Conservation (phyloP, 1,140 invertebrate genomes). For the Zaprionus gabonicus region DNA sequence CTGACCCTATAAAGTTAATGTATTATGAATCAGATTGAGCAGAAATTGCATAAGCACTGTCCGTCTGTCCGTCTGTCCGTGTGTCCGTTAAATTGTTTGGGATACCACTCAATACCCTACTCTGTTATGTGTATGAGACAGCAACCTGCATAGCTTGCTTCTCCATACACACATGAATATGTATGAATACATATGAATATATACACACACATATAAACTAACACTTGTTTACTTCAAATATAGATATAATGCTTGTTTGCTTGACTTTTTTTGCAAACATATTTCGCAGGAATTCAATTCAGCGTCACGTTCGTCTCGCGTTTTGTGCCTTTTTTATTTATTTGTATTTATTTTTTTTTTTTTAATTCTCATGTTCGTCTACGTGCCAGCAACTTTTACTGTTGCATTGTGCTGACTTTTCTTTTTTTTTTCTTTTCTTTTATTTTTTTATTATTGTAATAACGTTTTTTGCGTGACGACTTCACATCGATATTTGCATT, state of each 20-base stretch:
- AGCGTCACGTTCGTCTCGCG: constrained; percentile 70
- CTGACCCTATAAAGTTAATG: too few species aligned
- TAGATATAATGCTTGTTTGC: constrained; percentile 25
- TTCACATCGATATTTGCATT: constrained; percentile 33
- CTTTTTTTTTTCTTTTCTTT: background rate
- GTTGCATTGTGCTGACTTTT: constrained; percentile 8
- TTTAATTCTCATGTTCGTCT: constrained; percentile 42
- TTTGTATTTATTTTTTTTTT: constrained; percentile 43
- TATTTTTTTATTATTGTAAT: constrained; percentile 20
- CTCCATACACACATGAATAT: background rate
- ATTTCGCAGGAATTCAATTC: constrained; percentile 72
- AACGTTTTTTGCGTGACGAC: constrained; percentile 23
- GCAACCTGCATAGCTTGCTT: too few species aligned
- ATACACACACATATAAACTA: background rate
- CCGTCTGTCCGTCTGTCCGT: too few species aligned
- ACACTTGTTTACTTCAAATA: constrained; percentile 5
- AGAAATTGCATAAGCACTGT: too few species aligned
- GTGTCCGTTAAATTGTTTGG: too few species aligned
- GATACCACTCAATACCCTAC: too few species aligned
- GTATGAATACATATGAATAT: too few species aligned
- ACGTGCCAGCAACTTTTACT: constrained; percentile 59
- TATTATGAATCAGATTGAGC: too few species aligned
- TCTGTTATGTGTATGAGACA: too few species aligned
- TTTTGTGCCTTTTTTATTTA: constrained; percentile 58
- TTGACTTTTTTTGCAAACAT: constrained; percentile 38